These are phyloP conservation scores for Sebastes steindachneri DNA, from an alignment of 2,797 vertebrate species.

Conservation along the genomic window DNA sequence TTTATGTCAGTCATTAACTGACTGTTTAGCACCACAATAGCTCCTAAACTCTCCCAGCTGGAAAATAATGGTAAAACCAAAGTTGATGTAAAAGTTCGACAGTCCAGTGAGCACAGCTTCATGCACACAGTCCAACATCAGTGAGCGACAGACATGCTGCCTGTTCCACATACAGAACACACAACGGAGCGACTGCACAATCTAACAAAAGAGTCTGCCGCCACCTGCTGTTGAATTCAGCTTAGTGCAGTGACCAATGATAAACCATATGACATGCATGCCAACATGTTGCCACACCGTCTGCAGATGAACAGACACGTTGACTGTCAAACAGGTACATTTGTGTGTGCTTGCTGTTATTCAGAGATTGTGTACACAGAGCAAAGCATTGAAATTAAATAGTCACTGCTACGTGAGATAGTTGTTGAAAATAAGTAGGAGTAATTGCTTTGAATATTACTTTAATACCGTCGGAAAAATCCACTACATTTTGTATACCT, in stretches of 20 bases:
- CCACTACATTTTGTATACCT: not conserved
- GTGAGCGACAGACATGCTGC: not conserved
- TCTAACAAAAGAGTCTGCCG: slow-evolving; percentile 1
- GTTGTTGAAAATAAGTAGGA: not conserved
- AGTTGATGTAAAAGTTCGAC: not conserved
- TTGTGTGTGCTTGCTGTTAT: not conserved
- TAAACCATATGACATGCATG: not conserved
- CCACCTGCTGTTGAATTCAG: slow-evolving; percentile 63
- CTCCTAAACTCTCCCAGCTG: not conserved
- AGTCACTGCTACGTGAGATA: not conserved
- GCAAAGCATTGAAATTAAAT: not conserved
- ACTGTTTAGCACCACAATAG: not conserved
- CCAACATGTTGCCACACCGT: not conserved
- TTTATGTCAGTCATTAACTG: not conserved
- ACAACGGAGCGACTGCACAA: not conserved
- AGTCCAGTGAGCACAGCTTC: not conserved
- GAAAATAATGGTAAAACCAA: slow-evolving; percentile 16
- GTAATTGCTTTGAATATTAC: not conserved
- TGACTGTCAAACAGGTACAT: not conserved
- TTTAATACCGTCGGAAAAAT: not conserved
- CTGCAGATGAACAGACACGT: not conserved
- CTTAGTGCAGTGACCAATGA: not conserved
- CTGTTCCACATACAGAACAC: not conserved
- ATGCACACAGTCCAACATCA: slow-evolving; percentile 1
- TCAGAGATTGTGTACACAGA: not conserved